Base-by-base conservation (phyloP, 1,140 invertebrate genomes). In the Drosophila obscura region DNA sequence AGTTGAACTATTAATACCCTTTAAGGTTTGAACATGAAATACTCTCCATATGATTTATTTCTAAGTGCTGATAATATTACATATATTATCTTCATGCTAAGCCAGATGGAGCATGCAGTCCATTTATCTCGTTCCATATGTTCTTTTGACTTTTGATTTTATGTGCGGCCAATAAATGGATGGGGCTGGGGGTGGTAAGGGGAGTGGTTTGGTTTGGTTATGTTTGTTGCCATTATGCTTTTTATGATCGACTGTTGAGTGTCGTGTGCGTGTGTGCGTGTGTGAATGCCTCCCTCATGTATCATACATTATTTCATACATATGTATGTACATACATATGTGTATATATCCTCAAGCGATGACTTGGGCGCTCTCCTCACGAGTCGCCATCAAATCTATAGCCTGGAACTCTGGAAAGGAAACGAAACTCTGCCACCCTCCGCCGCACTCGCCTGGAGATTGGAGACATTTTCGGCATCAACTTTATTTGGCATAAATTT, bases 401-500 rank as follows among this genome's bases (percentile, higher is more conserved):
- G 8, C 45, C 6, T 31, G 28, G 28, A 31, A 31, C 28, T 31
- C 28, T 31, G 8, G 8, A 31, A 31, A 9, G 8, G 8, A 31
- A 31, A 9, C 2, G 31, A 2, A 31, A 31, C 22, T 3, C 22
- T 31, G 31, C 8, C 53, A n/a, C 39, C 5, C 49, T 24, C 19
- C 2, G 9, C 44, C 31, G 5, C 16, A 35, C 39, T 52, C 63
- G 63, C 66, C 66, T 48, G 19, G 2, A 19, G 19, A 19, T 56
- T 67, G 62, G 31, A 49, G 62, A 64, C 65, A 69, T 68, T 68
- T 69, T 68, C 31, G 64, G 63, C 51, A 69, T 69, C 66, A 50
- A 68, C 64, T 68, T 68, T 69, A 69, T 69, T 69, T 68, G 56
- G 66, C 49, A 69, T 57, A 55, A 68, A 68, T 68, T 69, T 50